Percentiles rank a stretch among this genome's conserved stretches.
These are phyloP conservation scores for Horisme vitalbata DNA, from an alignment of 2,888 invertebrate genomes.

Conservation along the genomic window DNA sequence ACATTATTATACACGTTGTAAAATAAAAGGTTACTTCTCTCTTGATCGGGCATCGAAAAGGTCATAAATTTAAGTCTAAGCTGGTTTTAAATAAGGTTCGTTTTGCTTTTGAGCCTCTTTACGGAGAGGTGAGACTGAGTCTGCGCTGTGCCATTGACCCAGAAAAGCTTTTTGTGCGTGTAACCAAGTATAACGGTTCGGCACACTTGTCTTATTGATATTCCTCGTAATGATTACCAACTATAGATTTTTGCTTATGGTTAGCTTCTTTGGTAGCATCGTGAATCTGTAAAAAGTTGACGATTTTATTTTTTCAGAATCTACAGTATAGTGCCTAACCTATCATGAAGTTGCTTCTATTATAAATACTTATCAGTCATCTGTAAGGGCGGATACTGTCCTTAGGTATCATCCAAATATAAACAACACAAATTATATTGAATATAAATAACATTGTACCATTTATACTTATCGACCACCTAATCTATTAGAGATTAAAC, in stretches of 20 bases:
- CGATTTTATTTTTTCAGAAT: neutral
- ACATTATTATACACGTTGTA: conserved; percentile 22
- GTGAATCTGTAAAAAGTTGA: neutral
- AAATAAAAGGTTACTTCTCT: conserved; percentile 34
- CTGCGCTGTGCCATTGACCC: conserved; percentile 73
- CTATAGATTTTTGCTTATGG: conserved; percentile 40
- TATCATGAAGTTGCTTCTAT: conserved; percentile 1
- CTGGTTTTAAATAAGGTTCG: conserved; percentile 9
- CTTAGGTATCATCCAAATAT: too few relatives aligned
- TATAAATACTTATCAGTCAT: neutral
- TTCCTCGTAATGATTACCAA: conserved; percentile 62
- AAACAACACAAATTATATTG: too few relatives aligned
- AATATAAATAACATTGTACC: too few relatives aligned
- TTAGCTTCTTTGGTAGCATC: conserved; percentile 4
- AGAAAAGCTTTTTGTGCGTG: conserved; percentile 73
- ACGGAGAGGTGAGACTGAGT: conserved; percentile 39
- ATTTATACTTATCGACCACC: too few relatives aligned
- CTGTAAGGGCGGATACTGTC: neutral
- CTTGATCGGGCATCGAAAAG: neutral
- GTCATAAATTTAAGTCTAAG: conserved; percentile 1
- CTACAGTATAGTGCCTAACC: neutral
- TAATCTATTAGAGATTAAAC: conserved; percentile 5
- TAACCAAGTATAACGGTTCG: conserved; percentile 65
- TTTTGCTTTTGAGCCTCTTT: conserved; percentile 1
- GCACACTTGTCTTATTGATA: conserved; percentile 77